These are phyloP conservation scores for Chelon auratus DNA, from an alignment of 2,797 vertebrate species.

Conservation along the genomic window DNA sequence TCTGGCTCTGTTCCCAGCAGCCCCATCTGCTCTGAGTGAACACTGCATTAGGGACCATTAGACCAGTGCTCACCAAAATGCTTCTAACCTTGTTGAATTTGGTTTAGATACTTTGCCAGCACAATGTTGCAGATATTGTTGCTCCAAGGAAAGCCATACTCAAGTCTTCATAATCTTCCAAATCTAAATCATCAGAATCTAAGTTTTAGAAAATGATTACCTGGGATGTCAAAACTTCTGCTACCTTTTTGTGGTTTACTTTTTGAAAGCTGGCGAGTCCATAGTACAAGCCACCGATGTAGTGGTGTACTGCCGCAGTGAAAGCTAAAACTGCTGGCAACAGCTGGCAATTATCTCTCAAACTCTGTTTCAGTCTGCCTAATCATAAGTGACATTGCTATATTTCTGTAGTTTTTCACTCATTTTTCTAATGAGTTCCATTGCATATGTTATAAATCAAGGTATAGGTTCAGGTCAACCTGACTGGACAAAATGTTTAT, in stretches of 20 bases:
- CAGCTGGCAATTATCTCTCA: slow-evolving; percentile 33
- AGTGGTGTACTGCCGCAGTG: background rate
- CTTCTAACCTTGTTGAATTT: slow-evolving; percentile 62
- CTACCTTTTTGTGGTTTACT: slow-evolving; percentile 9
- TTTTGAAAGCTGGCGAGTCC: background rate
- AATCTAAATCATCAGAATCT: slow-evolving; percentile 21
- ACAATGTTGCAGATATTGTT: slow-evolving; percentile 44
- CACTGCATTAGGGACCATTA: slow-evolving; percentile 75
- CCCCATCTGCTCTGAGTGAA: slow-evolving; percentile 83
- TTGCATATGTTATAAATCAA: slow-evolving; percentile 48
- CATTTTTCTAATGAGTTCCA: slow-evolving; percentile 2
- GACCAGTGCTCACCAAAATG: slow-evolving; percentile 53
- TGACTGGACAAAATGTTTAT: slow-evolving; percentile 21
- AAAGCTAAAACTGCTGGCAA: slow-evolving; percentile 40
- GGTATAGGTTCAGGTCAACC: background rate
- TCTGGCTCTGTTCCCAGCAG: slow-evolving; percentile 74
- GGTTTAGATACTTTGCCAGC: slow-evolving; percentile 49
- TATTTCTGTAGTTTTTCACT: slow-evolving; percentile 25
- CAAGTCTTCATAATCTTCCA: slow-evolving; percentile 17
- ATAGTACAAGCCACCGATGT: background rate
- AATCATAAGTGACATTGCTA: slow-evolving; percentile 20
- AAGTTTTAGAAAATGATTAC: slow-evolving; percentile 12
- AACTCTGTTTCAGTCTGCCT: slow-evolving; percentile 11
- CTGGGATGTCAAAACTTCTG: slow-evolving; percentile 8
- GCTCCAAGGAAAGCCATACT: slow-evolving; percentile 30